Evolutionary conservation across 35 echinoderm and acorn worm species (phyloP).

Genomic region (Lytechinus variegatus): DNA sequence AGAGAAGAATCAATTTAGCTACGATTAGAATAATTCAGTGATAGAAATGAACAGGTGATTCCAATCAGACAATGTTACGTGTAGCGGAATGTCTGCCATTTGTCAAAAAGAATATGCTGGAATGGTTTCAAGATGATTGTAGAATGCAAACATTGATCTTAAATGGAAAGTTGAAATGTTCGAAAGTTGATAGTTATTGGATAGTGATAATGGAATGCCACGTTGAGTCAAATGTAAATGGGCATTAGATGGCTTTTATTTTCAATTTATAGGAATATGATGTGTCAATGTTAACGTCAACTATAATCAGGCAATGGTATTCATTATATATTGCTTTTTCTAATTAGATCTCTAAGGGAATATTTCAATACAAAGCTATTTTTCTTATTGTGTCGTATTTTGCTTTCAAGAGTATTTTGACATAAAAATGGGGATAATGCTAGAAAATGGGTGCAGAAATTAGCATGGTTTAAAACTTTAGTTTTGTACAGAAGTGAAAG

Average conservation of each 20-base stretch:
- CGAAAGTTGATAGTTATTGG: no score
- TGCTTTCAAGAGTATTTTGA: neutral
- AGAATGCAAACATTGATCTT: neutral
- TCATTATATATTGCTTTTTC: neutral
- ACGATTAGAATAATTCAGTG: neutral
- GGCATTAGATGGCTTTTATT: neutral
- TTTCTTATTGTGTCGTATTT: neutral
- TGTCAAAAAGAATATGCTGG: neutral
- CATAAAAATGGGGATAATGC: neutral
- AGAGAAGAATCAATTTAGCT: neutral
- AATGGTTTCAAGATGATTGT: neutral
- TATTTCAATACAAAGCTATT: conserved; percentile 15
- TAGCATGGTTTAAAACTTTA: neutral
- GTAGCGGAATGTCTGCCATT: neutral
- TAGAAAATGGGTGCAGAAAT: neutral
- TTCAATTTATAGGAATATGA: neutral
- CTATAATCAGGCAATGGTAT: neutral
- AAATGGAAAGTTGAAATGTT: no score
- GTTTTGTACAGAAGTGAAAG: neutral
- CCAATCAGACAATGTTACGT: neutral
- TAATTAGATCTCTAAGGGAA: conserved; percentile 4
- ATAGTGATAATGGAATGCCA: neutral
- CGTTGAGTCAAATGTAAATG: neutral
- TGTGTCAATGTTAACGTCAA: neutral
- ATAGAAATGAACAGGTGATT: neutral